Conservation (phyloP, 2,888 invertebrate species). For the Achlya flavicornis region DNA sequence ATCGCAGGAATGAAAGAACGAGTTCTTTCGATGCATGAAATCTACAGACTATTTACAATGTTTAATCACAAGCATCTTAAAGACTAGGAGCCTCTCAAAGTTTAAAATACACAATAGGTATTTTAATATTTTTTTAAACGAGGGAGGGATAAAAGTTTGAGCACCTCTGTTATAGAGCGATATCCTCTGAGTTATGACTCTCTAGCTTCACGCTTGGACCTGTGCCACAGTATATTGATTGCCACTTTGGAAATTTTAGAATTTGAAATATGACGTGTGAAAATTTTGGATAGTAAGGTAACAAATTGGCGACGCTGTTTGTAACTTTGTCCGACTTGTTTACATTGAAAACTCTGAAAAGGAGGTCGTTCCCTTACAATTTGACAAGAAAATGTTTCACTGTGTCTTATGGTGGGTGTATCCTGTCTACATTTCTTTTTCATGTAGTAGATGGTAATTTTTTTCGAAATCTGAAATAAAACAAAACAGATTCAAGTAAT, state of each 20-base stretch:
- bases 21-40: too few species aligned
- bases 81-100: background rate
- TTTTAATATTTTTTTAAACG: background rate
- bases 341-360: background rate
- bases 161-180: slow-evolving; percentile 24
- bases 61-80: too few species aligned
- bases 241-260: slow-evolving; percentile 50
- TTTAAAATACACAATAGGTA: background rate
- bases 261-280: slow-evolving; percentile 40
- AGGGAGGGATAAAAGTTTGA: background rate
- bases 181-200: slow-evolving; percentile 47
- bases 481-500: too few species aligned
- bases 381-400: background rate
- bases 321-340: slow-evolving; percentile 7
- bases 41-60: too few species aligned
- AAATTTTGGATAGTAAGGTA: slow-evolving; percentile 18
- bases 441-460: too few species aligned
- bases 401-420: too few species aligned
- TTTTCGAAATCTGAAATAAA: too few species aligned
- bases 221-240: slow-evolving; percentile 55
- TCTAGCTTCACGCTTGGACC: slow-evolving; percentile 46
- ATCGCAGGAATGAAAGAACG: too few species aligned
- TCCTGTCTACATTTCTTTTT: too few species aligned
- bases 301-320: slow-evolving; percentile 6
- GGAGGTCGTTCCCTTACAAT: background rate